These are phyloP conservation scores for Paralvinella palmiformis DNA, from an alignment of 1,140 invertebrate genomes.

Conservation along the genomic window DNA sequence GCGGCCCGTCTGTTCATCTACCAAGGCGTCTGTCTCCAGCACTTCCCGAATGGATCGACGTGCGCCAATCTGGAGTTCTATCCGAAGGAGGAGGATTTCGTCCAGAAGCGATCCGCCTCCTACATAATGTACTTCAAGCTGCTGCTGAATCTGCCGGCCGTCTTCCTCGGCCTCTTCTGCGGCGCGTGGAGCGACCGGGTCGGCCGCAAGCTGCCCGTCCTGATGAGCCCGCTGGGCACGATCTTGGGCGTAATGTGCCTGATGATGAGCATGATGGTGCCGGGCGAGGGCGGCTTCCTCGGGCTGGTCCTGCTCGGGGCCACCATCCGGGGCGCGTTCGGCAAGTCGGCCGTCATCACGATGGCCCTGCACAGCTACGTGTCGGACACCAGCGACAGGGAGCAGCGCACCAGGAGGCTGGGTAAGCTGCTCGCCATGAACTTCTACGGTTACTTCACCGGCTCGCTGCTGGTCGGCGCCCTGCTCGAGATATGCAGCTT, in stretches of 20 bases:
- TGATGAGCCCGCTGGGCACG: slow-evolving; percentile 42
- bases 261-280: slow-evolving; percentile 28
- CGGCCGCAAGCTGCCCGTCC: slow-evolving; percentile 36
- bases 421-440: slow-evolving; percentile 46
- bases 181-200: slow-evolving; percentile 46
- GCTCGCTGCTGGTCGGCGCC: slow-evolving; percentile 38
- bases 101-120: slow-evolving; percentile 33
- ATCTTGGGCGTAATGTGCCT: slow-evolving; percentile 39
- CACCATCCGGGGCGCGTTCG: slow-evolving; percentile 36
- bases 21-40: slow-evolving; percentile 34
- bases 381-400: slow-evolving; percentile 30
- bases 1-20: slow-evolving; percentile 41
- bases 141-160: slow-evolving; percentile 44
- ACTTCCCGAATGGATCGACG: neutral
- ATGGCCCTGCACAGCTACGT: slow-evolving; percentile 49
- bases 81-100: slow-evolving; percentile 7
- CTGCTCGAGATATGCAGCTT: slow-evolving; percentile 33
- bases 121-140: slow-evolving; percentile 43
- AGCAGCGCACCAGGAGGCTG: slow-evolving; percentile 22
- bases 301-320: slow-evolving; percentile 37
- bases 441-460: slow-evolving; percentile 45
- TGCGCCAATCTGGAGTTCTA: slow-evolving; percentile 9
- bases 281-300: slow-evolving; percentile 22
- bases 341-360: slow-evolving; percentile 44
- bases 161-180: slow-evolving; percentile 43